These are phyloP conservation scores for Syngnathus rostellatus DNA, from an alignment of 2,797 vertebrate species.

Conservation along the genomic window DNA sequence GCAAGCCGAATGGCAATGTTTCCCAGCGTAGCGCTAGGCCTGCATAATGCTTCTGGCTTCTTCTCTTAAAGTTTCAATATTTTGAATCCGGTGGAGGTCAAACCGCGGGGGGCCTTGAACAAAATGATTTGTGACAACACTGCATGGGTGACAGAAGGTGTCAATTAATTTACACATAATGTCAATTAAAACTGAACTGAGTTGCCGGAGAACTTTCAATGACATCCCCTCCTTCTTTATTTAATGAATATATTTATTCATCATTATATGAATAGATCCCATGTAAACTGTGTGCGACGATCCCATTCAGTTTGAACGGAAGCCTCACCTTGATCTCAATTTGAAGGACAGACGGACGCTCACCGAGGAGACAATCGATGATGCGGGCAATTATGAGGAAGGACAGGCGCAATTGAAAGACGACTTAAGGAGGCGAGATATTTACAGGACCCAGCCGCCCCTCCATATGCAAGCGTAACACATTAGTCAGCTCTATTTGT, in stretches of 20 bases:
- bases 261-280: conserved; percentile 13
- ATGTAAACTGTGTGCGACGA: conserved; percentile 7
- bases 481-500: conserved; percentile 63
- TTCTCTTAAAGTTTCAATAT: conserved; percentile 17
- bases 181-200: background rate
- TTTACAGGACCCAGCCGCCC: conserved; percentile 48
- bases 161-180: conserved; percentile 7
- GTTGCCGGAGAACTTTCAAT: conserved; percentile 15
- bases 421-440: conserved; percentile 21
- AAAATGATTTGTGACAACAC: conserved; percentile 8
- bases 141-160: background rate
- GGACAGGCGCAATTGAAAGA: conserved; percentile 1
- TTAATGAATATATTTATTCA: conserved; percentile 26
- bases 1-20: conserved; percentile 35
- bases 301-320: conserved; percentile 8
- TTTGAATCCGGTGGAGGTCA: conserved; percentile 1
- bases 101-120: background rate
- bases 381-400: background rate
- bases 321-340: conserved; percentile 2
- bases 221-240: conserved; percentile 15
- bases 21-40: conserved; percentile 11
- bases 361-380: background rate
- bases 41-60: conserved; percentile 3
- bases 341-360: conserved; percentile 6
- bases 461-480: conserved; percentile 55